Percentiles rank a stretch among this genome's conserved stretches.
phyloP scores from a whole-genome alignment of 1,140 invertebrate genomes.

The Charaxes varanes region DNA sequence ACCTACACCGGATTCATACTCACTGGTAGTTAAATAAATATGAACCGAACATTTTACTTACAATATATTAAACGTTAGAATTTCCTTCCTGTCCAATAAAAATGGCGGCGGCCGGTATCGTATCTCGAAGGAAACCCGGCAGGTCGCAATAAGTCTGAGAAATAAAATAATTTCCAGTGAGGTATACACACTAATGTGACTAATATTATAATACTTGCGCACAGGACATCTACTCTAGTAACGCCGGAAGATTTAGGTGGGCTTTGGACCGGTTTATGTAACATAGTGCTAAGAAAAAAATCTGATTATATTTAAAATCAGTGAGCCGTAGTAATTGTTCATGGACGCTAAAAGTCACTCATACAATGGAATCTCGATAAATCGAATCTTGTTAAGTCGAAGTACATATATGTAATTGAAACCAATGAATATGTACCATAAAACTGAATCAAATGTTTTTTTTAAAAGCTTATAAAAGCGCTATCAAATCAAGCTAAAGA shows the following conservation, averaged over 20 bases:
- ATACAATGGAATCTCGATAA: no score
- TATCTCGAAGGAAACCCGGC: slow-evolving; percentile 53
- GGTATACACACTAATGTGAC: slow-evolving; percentile 69
- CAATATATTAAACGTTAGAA: slow-evolving; percentile 64
- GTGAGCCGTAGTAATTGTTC: no score
- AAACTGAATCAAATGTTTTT: no score
- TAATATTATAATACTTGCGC: slow-evolving; percentile 67
- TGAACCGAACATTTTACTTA: slow-evolving; percentile 34
- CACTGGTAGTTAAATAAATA: slow-evolving; percentile 46
- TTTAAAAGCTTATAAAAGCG: no score
- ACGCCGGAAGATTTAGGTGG: slow-evolving; percentile 63
- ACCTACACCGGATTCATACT: slow-evolving; percentile 25
- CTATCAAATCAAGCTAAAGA: no score
- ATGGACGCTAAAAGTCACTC: no score
- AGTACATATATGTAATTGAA: no score
- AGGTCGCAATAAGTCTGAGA: slow-evolving; percentile 65
- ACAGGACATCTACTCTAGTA: slow-evolving; percentile 61
- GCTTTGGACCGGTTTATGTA: slow-evolving; percentile 29
- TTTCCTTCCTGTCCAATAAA: slow-evolving; percentile 72
- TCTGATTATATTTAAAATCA: no score
- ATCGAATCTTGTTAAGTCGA: no score
- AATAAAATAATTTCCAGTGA: slow-evolving; percentile 69
- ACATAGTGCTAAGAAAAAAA: slow-evolving; percentile 19
- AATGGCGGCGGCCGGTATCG: slow-evolving; percentile 49
- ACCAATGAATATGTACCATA: no score